Percentiles rank a stretch among this genome's conserved stretches.
Conservation (phyloP, 2,797 vertebrate species). For the Tapera naevia region DNA sequence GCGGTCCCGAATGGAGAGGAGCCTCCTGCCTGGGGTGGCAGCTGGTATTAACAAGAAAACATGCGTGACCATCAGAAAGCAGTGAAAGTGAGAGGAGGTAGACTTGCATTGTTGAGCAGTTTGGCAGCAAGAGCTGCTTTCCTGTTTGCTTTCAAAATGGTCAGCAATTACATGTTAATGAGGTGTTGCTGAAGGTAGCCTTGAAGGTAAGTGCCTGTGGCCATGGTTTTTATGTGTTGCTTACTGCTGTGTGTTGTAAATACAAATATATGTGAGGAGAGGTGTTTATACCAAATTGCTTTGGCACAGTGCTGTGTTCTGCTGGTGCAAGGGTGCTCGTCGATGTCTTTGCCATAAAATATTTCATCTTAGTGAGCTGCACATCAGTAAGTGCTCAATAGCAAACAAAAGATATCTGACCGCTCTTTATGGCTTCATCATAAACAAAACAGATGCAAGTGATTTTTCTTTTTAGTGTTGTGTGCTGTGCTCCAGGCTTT, state of each 20-base stretch:
- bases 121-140: not conserved
- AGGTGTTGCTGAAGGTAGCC: not conserved
- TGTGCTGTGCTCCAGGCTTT: conserved; percentile 1
- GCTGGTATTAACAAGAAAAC: not conserved
- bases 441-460: not conserved
- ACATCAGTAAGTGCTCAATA: not conserved
- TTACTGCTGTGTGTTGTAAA: not conserved
- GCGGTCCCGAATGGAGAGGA: not conserved
- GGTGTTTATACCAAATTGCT: not conserved
- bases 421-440: not conserved
- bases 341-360: not conserved
- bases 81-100: not conserved
- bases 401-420: not conserved
- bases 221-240: not conserved
- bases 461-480: not conserved
- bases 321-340: not conserved
- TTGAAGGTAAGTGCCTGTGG: not conserved
- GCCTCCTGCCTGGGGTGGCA: not conserved
- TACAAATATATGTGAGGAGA: not conserved
- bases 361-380: not conserved
- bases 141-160: not conserved
- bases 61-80: not conserved
- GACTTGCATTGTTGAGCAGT: not conserved
- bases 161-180: not conserved
- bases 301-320: not conserved